Evolutionary conservation across 2,888 invertebrate species (phyloP).

Genomic region (Drosophila helvetica): DNA sequence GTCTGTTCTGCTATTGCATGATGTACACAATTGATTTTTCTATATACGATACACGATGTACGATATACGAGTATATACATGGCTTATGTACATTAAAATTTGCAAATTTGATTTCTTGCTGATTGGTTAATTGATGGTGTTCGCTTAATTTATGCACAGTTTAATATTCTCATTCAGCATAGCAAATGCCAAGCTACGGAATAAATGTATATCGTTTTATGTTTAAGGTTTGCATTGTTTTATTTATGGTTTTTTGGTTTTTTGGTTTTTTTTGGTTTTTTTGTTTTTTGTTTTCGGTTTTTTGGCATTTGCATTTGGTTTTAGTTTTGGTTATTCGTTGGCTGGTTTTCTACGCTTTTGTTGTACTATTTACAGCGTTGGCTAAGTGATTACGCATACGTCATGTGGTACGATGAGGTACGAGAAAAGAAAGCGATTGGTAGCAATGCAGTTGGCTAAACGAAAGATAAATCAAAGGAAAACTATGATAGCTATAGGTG

Average conservation of each 20-base stretch:
- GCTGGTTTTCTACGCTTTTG: slow-evolving; percentile 20
- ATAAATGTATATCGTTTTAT: slow-evolving; percentile 11
- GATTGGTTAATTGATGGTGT: slow-evolving; percentile 22
- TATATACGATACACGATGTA: slow-evolving; percentile 1
- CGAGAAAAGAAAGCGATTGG: slow-evolving; percentile 65
- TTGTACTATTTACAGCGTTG: slow-evolving; percentile 61
- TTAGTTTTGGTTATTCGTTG: slow-evolving; percentile 8
- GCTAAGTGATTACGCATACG: slow-evolving; percentile 70
- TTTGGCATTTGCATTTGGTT: slow-evolving; percentile 1
- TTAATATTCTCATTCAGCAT: slow-evolving; percentile 39
- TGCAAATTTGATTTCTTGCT: slow-evolving; percentile 11
- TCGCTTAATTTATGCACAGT: slow-evolving; percentile 39
- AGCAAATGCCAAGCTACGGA: slow-evolving; percentile 47
- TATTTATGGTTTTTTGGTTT: slow-evolving; percentile 5
- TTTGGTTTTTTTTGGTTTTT: slow-evolving; percentile 29
- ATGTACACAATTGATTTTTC: slow-evolving; percentile 12
- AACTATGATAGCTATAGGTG: slow-evolving; percentile 39
- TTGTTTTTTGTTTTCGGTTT: background rate
- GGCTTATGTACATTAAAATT: slow-evolving; percentile 30
- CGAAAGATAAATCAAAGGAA: slow-evolving; percentile 48
- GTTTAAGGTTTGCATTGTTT: slow-evolving; percentile 20
- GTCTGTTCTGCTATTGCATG: slow-evolving; percentile 45
- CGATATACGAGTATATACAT: slow-evolving; percentile 21
- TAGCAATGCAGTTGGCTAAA: slow-evolving; percentile 76
- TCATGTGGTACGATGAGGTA: slow-evolving; percentile 63